Evolutionary conservation across 2,888 invertebrate species (phyloP), one percentile per base, ranked within the genome.

Genomic region (Mythimna albipuncta): DNA sequence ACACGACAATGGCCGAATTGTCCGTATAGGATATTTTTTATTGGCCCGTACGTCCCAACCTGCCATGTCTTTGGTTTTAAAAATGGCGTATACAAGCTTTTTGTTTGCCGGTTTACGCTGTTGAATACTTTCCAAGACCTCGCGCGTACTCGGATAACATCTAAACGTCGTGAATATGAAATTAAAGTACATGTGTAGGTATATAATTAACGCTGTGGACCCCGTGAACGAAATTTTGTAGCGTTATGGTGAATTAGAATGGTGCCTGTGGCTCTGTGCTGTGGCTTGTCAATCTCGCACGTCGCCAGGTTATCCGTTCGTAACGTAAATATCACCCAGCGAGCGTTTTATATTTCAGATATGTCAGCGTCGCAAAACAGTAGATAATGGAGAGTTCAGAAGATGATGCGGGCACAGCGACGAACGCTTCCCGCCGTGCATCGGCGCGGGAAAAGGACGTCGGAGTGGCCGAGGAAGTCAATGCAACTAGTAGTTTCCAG

Each of bases 51-150:
- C 94, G 94, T 93, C 93, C 91, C 93, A 93, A 94, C 94, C 95
- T 96, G 96, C 95, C 96, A 95, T 96, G 96, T 96, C 96, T 96
- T 96, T 95, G 96, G 96, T 96, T 96, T 96, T 96, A 96, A 96
- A 96, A 96, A 97, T 97, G 97, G 97, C 96, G 96, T 96, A 96
- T 96, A 96, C 96, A 96, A 96, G 96, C 96, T 96, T 96, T 96
- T 96, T 96, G 96, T 96, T 96, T 96, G 96, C 96, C 96, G 96
- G 96, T 96, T 94, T 96, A 95, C 93, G 94, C 93, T 94, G 93
- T 94, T 96, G 94, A 96, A 94, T 92, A 92, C 92, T 94, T 94
- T 94, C 91, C 91, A 91, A 93, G 91, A 93, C 93, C 93, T 92
- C 90, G 93, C 92, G 92, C 91, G 91, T 91, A 85, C 91, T 93